Evolutionary conservation across 2,113 vertebrate genomes (phyloP).

Genomic region (Apeltes quadracus): DNA sequence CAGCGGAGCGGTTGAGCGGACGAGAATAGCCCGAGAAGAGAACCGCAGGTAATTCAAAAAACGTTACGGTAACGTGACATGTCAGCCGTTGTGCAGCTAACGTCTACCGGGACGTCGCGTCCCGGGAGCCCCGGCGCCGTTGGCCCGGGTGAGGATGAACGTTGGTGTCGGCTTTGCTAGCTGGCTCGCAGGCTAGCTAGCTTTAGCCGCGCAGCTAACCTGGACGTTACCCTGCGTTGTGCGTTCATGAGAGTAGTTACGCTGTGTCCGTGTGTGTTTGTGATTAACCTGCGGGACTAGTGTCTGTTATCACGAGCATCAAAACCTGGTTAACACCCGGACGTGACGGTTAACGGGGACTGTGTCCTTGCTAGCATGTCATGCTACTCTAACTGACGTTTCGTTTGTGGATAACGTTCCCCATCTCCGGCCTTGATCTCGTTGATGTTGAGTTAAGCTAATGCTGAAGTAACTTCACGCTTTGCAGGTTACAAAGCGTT

Average conservation of each 20-base stretch:
- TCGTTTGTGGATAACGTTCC: not conserved
- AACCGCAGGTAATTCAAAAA: slow-evolving; percentile 60
- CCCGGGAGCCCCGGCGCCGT: not conserved
- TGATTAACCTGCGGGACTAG: not conserved
- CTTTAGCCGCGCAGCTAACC: not conserved
- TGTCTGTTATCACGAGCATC: not conserved
- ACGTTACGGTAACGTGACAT: slow-evolving; percentile 1
- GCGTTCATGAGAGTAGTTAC: not conserved
- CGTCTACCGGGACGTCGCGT: not conserved
- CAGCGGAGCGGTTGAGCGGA: slow-evolving; percentile 72
- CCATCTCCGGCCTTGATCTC: slow-evolving; percentile 18
- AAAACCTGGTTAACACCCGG: not conserved
- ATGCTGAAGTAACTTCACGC: too few species aligned
- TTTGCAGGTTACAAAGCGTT: too few species aligned
- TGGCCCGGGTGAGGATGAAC: slow-evolving; percentile 11
- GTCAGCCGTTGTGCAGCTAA: not conserved
- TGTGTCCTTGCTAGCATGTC: slow-evolving; percentile 41
- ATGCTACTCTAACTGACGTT: slow-evolving; percentile 25
- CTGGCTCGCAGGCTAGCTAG: slow-evolving; percentile 50
- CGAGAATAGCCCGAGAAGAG: slow-evolving; percentile 64
- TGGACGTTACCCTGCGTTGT: too few species aligned
- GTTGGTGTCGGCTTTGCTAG: slow-evolving; percentile 43
- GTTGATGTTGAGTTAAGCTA: too few species aligned
- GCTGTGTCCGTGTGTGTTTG: slow-evolving; percentile 32
- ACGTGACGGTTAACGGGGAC: not conserved